Conservation (phyloP, 2,888 invertebrate genomes). For the Cyclophora punctaria region DNA sequence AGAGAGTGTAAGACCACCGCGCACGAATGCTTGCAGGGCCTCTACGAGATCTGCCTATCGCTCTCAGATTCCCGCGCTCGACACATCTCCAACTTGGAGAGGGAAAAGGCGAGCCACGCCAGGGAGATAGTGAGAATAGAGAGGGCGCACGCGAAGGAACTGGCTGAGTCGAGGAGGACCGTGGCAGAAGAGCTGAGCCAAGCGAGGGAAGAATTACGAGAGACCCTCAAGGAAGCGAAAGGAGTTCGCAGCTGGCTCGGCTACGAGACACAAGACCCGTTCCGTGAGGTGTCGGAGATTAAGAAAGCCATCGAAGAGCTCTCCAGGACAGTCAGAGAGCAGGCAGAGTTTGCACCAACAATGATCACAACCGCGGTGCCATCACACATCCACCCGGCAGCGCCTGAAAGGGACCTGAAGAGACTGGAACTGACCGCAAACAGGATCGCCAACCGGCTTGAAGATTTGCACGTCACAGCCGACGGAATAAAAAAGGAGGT, state of each 20-base stretch:
- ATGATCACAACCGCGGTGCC: no score
- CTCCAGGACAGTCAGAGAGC: no score
- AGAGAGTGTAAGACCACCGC: no score
- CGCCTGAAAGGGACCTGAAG: no score
- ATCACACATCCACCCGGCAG: no score
- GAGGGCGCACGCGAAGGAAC: constrained; percentile 4
- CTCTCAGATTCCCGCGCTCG: constrained; percentile 15
- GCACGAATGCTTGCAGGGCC: no score
- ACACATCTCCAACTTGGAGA: background rate
- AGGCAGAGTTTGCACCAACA: no score
- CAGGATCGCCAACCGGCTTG: no score
- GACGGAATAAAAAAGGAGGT: no score
- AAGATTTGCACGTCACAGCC: no score
- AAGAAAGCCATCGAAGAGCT: background rate
- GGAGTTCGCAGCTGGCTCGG: constrained; percentile 5
- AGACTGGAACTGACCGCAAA: no score
- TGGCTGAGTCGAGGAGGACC: background rate
- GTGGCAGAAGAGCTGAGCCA: background rate
- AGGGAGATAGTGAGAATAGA: background rate
- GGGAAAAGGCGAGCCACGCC: no score
- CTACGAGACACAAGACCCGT: constrained; percentile 3
- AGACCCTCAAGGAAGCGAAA: background rate
- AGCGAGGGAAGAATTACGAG: background rate
- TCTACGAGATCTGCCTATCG: constrained; percentile 1
- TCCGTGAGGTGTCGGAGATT: background rate